Evolutionary conservation across 2,888 invertebrate genomes (phyloP).

Genomic region (Noctua janthe): DNA sequence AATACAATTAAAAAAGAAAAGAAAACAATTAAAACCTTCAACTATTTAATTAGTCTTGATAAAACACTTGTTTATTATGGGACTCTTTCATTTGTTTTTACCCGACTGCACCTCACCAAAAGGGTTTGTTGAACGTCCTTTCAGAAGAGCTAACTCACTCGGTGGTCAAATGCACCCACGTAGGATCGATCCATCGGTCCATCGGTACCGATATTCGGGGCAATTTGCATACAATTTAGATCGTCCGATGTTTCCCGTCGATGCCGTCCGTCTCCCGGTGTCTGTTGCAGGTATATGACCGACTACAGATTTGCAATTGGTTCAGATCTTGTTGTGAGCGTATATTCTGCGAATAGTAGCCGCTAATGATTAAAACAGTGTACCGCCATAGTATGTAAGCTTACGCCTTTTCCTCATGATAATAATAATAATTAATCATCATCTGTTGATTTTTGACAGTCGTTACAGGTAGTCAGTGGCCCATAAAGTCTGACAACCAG

Average conservation of each 20-base stretch:
- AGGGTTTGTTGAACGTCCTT: not conserved
- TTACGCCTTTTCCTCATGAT: not conserved
- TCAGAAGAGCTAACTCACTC: not conserved
- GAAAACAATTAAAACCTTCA: not conserved
- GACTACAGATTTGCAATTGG: constrained; percentile 7
- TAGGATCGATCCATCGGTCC: not conserved
- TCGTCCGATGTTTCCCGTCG: constrained; percentile 16
- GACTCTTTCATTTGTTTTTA: not conserved
- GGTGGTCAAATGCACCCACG: not conserved
- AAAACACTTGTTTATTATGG: not conserved
- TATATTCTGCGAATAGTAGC: not conserved
- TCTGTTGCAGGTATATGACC: constrained; percentile 19
- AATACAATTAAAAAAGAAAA: not conserved
- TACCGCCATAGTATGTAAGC: not conserved
- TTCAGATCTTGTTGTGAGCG: constrained; percentile 14
- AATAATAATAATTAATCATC: too few species aligned
- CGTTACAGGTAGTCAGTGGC: too few species aligned
- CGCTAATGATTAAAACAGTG: not conserved
- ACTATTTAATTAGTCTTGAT: not conserved
- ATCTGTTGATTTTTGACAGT: too few species aligned
- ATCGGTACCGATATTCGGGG: not conserved
- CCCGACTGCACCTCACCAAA: not conserved
- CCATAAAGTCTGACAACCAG: too few species aligned
- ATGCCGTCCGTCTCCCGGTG: constrained; percentile 24
- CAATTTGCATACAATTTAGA: constrained; percentile 60